phyloP scores from a whole-genome alignment of 2,888 invertebrate genomes.

The Hypomecis atomaria region DNA sequence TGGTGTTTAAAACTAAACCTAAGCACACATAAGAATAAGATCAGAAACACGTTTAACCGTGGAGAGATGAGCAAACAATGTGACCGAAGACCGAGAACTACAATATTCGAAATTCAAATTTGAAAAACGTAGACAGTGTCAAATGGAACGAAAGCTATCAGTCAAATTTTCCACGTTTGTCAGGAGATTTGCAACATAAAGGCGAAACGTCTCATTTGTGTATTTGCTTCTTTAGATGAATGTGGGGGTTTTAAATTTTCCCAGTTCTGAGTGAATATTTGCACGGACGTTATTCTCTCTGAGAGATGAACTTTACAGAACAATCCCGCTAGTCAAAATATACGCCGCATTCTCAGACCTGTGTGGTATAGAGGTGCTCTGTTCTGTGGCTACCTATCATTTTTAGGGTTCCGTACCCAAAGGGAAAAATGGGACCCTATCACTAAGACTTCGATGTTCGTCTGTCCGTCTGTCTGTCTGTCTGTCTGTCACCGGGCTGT shows the following conservation, averaged over 20 bases:
- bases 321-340: background rate
- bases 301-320: background rate
- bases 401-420: no score
- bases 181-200: constrained; percentile 73
- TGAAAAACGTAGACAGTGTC: constrained; percentile 56
- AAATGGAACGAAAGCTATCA: constrained; percentile 72
- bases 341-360: no score
- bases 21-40: constrained; percentile 15
- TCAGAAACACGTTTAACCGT: constrained; percentile 37
- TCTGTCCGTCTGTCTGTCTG: no score
- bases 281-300: background rate
- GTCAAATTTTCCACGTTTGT: constrained; percentile 77
- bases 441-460: no score
- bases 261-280: background rate
- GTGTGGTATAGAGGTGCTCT: no score
- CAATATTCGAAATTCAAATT: constrained; percentile 27
- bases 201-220: constrained; percentile 32
- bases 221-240: constrained; percentile 19
- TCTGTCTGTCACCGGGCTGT: no score
- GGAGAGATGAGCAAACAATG: constrained; percentile 54
- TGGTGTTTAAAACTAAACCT: constrained; percentile 15
- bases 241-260: constrained; percentile 6
- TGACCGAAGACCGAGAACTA: constrained; percentile 34
- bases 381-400: no score
- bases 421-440: no score